Percentiles rank a stretch among this genome's conserved stretches.
Evolutionary conservation across 30 jellyfish, hydroid and myxozoan species (phyloP).

Genomic region (Rhopilema esculentum): DNA sequence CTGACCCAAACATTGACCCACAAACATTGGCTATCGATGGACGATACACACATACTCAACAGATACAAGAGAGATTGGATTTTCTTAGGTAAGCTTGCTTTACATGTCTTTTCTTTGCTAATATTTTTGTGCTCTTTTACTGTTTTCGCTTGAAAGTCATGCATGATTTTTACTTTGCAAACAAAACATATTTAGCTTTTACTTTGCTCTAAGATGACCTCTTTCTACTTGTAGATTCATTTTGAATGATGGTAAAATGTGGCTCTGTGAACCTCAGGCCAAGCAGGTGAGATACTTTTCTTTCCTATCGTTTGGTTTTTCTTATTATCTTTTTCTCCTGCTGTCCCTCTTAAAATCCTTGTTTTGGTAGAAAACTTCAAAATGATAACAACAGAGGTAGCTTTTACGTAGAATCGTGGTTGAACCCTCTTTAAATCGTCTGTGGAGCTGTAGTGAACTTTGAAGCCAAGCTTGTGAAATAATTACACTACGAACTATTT

Average conservation of each 20-base stretch:
- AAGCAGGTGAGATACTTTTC: constrained; percentile 72
- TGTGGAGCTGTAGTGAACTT: too few species aligned
- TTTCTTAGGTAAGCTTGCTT: constrained; percentile 74
- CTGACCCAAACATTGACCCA: constrained; percentile 84
- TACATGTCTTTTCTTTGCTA: neutral
- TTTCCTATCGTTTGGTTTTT: too few species aligned
- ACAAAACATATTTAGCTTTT: neutral
- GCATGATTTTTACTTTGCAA: neutral
- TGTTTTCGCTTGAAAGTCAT: too few species aligned
- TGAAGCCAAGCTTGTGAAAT: too few species aligned
- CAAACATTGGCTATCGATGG: constrained; percentile 73
- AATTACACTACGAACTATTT: too few species aligned
- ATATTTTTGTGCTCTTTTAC: neutral
- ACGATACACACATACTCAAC: constrained; percentile 86
- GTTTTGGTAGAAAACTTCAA: too few species aligned
- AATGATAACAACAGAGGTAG: too few species aligned
- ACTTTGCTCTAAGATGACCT: neutral
- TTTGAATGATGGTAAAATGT: constrained; percentile 96
- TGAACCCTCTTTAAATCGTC: too few species aligned
- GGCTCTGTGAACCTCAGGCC: constrained; percentile 99
- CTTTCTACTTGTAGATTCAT: constrained; percentile 65
- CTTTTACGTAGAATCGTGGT: too few species aligned
- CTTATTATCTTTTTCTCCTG: too few species aligned
- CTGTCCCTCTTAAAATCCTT: too few species aligned
- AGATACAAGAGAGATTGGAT: constrained; percentile 89